Evolutionary conservation across 2,113 vertebrate genomes (phyloP), one percentile per base, ranked within the genome.

Genomic region (Perca schrenkii): DNA sequence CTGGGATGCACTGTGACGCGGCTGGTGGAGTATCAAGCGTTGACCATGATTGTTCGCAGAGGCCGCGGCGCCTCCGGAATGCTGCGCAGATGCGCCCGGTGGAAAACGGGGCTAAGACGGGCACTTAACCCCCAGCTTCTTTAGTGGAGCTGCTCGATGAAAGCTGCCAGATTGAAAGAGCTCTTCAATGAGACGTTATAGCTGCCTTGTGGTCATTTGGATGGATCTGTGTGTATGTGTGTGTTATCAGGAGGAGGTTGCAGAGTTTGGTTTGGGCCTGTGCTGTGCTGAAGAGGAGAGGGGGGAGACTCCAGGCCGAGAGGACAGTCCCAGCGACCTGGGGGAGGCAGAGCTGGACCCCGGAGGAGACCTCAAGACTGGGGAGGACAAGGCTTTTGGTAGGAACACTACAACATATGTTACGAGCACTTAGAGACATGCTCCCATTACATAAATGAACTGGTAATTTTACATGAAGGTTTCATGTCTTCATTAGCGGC

Each of bases 341-440:
- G 96, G 95, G 6, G 97, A 97, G 74, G 94, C 95, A 1, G 97
- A 97, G 36, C 96, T 98, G 17, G 96, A 97, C 70, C 94, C 94
- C 1, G 86, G 86, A 61, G 91, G 85, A 53, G 96, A 96, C 21
- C 74, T 84, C 74, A 96, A 97, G 87, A 92, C 86, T 84, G 95
- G 95, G 91, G 97, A 97, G 19, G 91, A 94, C 66, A 97, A 97
- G 73, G 95, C 95, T 2, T 96, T 99, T 86, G 98, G 98, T 99
- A 94, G 50, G 84, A 79, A 15, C 57, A 17, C 4, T 21, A 25
- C 22, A 12, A 0, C 8, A 5, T 2, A 2, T 53, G 17, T 50
- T 3, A 36, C n/a, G 22, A 21, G 2, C 61, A 25, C 21, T 14
- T 4, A 8, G 3, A 56, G 2, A 11, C 2, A 57, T 8, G 56